A percentile compares a stretch with the other conserved stretches of the same genome.
phyloP scores from a whole-genome alignment of 2,113 vertebrate genomes.

The Puffinus mauretanicus region DNA sequence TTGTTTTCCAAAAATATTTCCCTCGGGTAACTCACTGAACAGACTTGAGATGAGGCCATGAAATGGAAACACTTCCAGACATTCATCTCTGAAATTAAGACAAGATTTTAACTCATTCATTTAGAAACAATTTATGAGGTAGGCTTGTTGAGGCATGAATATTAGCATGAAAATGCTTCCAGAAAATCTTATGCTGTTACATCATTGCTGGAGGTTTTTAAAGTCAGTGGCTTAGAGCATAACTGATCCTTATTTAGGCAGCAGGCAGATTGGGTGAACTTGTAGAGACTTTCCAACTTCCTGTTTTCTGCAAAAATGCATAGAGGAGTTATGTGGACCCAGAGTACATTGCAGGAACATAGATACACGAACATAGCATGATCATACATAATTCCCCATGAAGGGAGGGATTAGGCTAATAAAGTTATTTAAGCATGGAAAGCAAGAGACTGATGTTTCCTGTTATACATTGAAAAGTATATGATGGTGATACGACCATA shows the following conservation, averaged over 20 bases:
- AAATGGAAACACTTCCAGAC: background rate
- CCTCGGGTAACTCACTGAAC: background rate
- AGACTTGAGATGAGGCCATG: background rate
- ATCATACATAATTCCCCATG: background rate
- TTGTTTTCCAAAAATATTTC: background rate
- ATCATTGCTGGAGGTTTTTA: background rate
- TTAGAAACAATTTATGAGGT: background rate
- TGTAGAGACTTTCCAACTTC: background rate
- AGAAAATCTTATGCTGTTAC: background rate
- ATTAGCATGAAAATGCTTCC: background rate
- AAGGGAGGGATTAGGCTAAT: background rate
- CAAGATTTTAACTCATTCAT: background rate
- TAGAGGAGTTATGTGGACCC: background rate
- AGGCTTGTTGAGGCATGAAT: background rate
- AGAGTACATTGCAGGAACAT: background rate
- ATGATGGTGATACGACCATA: background rate
- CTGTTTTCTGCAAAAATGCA: background rate
- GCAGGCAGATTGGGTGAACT: background rate
- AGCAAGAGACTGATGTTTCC: background rate
- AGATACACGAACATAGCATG: accelerated
- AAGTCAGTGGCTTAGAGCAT: background rate
- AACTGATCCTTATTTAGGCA: background rate
- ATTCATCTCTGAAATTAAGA: background rate
- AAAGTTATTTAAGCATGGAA: background rate
- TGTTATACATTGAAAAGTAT: background rate